Conservation (phyloP, 2,888 invertebrate genomes). For the Dyspetes luteomarginatus region DNA sequence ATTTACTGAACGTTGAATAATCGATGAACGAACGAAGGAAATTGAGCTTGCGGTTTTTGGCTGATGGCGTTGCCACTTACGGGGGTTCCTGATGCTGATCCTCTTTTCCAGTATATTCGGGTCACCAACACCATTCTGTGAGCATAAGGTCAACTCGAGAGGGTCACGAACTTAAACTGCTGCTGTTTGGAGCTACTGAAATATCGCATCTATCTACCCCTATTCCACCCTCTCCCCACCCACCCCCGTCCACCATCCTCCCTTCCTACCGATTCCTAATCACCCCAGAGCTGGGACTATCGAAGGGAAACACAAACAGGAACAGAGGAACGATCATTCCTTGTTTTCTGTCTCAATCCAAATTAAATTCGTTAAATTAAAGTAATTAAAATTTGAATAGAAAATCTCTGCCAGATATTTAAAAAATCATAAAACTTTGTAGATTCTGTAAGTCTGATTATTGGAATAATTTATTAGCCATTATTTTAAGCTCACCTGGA, state of each 20-base stretch:
- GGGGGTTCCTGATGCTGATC: slow-evolving; percentile 32
- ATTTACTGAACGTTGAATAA: slow-evolving; percentile 29
- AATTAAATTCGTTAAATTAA: not conserved
- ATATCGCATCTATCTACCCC: slow-evolving; percentile 8
- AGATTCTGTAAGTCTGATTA: too few species aligned
- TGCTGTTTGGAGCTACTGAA: slow-evolving; percentile 14
- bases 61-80: slow-evolving; percentile 18
- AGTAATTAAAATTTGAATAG: not conserved
- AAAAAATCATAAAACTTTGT: not conserved
- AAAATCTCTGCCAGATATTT: not conserved
- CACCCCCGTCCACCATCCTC: too few species aligned
- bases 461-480: too few species aligned
- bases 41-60: not conserved
- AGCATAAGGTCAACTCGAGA: slow-evolving; percentile 7
- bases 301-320: slow-evolving; percentile 1
- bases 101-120: slow-evolving; percentile 21
- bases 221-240: too few species aligned
- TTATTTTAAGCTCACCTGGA: too few species aligned
- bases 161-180: slow-evolving; percentile 1
- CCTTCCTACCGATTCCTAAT: slow-evolving; percentile 44
- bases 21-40: slow-evolving; percentile 25
- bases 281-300: not conserved
- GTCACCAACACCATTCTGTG: slow-evolving; percentile 36
- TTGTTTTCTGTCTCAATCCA: not conserved
- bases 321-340: not conserved